A percentile compares a stretch with the other conserved stretches of the same genome.
Evolutionary conservation across 1,140 invertebrate species (phyloP).

Genomic region (Coptotermes formosanus): DNA sequence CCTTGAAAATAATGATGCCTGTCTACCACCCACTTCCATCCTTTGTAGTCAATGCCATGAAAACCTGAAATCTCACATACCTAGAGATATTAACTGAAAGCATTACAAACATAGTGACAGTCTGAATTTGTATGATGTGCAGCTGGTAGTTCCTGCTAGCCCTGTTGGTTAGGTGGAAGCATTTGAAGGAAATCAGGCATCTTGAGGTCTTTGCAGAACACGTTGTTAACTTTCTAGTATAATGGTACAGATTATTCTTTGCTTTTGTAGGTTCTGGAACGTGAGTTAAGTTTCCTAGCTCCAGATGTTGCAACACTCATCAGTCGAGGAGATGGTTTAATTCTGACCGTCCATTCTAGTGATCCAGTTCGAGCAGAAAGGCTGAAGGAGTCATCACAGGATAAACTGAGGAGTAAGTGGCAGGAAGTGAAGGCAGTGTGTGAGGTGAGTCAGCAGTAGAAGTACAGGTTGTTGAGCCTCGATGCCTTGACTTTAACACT

Average conservation of each 20-base stretch:
- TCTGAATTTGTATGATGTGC: no score
- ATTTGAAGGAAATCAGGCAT: conserved; percentile 1
- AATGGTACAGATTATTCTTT: conserved; percentile 24
- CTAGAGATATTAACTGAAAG: no score
- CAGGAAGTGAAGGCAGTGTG: conserved; percentile 62
- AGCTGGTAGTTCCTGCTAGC: no score
- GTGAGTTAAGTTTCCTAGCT: conserved; percentile 63
- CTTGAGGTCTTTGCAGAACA: background rate
- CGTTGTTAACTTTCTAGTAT: conserved; percentile 31
- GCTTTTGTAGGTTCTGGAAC: conserved; percentile 56
- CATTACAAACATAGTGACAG: no score
- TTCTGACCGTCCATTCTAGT: conserved; percentile 59
- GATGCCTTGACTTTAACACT: no score
- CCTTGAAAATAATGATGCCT: no score
- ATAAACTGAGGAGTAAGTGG: conserved; percentile 64
- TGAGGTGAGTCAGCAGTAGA: conserved; percentile 47
- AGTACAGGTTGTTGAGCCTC: no score
- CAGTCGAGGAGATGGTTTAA: conserved; percentile 73
- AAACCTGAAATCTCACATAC: no score
- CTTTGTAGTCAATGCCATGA: no score
- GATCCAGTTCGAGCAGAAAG: conserved; percentile 56
- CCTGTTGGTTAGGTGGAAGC: no score
- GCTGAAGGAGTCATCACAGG: conserved; percentile 58
- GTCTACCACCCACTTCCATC: no score
- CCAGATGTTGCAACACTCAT: conserved; percentile 77